A percentile compares a stretch with the other conserved stretches of the same genome.
Evolutionary conservation across 2,888 invertebrate genomes (phyloP).

Genomic region (Omphaloscelis lunosa): DNA sequence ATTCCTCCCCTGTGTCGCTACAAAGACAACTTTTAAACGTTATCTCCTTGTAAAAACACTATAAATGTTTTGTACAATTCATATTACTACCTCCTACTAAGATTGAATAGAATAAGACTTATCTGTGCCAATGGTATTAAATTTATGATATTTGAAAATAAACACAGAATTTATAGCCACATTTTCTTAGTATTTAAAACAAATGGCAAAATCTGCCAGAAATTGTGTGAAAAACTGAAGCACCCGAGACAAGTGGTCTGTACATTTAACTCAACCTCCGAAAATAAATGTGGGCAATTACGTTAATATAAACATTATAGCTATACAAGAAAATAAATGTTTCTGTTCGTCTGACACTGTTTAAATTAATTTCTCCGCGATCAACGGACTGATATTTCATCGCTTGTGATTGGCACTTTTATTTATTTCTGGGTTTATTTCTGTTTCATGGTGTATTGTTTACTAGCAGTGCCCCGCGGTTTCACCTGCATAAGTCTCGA

Average conservation of each 20-base stretch:
- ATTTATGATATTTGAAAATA: constrained; percentile 53
- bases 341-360: constrained; percentile 52
- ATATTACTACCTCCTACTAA: constrained; percentile 6
- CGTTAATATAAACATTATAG: constrained; percentile 65
- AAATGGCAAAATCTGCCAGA: constrained; percentile 37
- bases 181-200: constrained; percentile 34
- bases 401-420: constrained; percentile 58
- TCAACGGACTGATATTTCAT: constrained; percentile 53
- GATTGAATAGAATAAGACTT: constrained; percentile 18
- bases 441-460: constrained; percentile 41
- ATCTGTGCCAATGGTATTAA: constrained; percentile 19
- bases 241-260: constrained; percentile 20
- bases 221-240: constrained; percentile 25
- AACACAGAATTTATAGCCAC: constrained; percentile 32
- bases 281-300: constrained; percentile 67
- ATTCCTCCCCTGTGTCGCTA: background rate
- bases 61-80: constrained; percentile 29
- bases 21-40: constrained; percentile 5
- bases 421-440: constrained; percentile 57
- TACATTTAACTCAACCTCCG: constrained; percentile 33
- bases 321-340: constrained; percentile 54
- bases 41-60: constrained; percentile 17
- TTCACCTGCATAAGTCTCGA: no score
- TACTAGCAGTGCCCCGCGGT: no score
- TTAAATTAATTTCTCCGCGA: constrained; percentile 60